These are phyloP conservation scores for Neomicropteryx cornuta DNA, from an alignment of 1,140 invertebrate genomes.

Conservation along the genomic window DNA sequence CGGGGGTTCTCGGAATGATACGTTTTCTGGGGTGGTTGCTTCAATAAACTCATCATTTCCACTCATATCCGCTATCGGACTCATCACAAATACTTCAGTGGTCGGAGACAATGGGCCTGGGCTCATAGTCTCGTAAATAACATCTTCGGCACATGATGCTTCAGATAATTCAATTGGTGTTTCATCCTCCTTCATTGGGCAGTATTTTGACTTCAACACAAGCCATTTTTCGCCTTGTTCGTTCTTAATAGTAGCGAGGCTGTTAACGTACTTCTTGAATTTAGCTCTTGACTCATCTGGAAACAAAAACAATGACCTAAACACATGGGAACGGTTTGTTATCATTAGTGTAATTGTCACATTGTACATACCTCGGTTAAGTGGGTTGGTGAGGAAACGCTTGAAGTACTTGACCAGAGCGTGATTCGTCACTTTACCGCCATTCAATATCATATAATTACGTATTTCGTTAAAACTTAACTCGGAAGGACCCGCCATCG, in stretches of 20 bases:
- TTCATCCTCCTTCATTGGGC: constrained; percentile 20
- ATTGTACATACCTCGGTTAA: constrained; percentile 55
- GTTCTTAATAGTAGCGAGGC: constrained; percentile 70
- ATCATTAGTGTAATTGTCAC: too few relatives aligned
- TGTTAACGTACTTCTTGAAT: constrained; percentile 88
- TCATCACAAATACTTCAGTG: too few relatives aligned
- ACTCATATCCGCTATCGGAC: too few relatives aligned
- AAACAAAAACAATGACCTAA: constrained; percentile 31
- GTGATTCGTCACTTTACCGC: constrained; percentile 76
- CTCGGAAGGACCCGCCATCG: constrained; percentile 58
- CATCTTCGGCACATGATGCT: constrained; percentile 21
- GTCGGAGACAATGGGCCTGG: too few relatives aligned
- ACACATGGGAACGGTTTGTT: too few relatives aligned
- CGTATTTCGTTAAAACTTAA: constrained; percentile 73
- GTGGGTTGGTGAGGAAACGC: constrained; percentile 67
- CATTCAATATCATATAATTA: constrained; percentile 70
- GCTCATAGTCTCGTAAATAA: too few relatives aligned
- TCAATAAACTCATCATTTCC: too few relatives aligned
- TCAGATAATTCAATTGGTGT: constrained; percentile 23
- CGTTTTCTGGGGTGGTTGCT: constrained; percentile 4
- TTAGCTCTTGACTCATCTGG: constrained; percentile 69
- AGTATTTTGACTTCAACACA: constrained; percentile 65
- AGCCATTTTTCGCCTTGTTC: constrained; percentile 75
- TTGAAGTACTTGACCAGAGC: constrained; percentile 84
- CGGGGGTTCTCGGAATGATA: constrained; percentile 20